phyloP scores from a whole-genome alignment of 2,797 vertebrate species.

The Falco peregrinus region DNA sequence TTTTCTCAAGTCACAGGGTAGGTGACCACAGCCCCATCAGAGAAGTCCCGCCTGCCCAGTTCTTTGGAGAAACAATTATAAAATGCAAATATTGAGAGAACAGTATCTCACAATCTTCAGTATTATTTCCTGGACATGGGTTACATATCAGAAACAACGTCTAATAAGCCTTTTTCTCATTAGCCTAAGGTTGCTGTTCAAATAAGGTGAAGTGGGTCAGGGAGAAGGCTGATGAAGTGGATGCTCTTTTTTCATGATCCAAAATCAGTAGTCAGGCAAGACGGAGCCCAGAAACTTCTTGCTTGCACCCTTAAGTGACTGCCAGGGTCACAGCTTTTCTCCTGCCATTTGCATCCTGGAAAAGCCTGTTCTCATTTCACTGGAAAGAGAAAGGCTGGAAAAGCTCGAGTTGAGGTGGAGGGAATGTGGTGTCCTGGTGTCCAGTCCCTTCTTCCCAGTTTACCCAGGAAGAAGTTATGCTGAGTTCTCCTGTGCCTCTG shows the following conservation, averaged over 20 bases:
- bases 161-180: conserved; percentile 41
- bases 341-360: neutral
- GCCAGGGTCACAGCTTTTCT: neutral
- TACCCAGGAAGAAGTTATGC: neutral
- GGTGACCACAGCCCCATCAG: neutral
- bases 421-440: neutral
- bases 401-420: neutral
- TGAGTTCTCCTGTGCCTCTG: neutral
- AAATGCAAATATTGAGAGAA: conserved; percentile 64
- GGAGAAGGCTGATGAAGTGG: neutral
- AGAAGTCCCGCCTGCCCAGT: neutral
- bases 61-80: conserved; percentile 67
- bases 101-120: conserved; percentile 14
- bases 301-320: neutral
- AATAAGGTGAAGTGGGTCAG: neutral
- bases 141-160: conserved; percentile 12
- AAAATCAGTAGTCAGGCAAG: neutral
- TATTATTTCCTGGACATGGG: conserved; percentile 17
- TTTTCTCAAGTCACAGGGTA: neutral
- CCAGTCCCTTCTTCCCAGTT: neutral
- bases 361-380: neutral
- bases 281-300: neutral
- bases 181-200: neutral
- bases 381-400: neutral
- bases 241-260: neutral